Percentiles rank a stretch among this genome's conserved stretches.
These are phyloP conservation scores for Amniataba percoides DNA, from an alignment of 2,797 vertebrate genomes.

Conservation along the genomic window DNA sequence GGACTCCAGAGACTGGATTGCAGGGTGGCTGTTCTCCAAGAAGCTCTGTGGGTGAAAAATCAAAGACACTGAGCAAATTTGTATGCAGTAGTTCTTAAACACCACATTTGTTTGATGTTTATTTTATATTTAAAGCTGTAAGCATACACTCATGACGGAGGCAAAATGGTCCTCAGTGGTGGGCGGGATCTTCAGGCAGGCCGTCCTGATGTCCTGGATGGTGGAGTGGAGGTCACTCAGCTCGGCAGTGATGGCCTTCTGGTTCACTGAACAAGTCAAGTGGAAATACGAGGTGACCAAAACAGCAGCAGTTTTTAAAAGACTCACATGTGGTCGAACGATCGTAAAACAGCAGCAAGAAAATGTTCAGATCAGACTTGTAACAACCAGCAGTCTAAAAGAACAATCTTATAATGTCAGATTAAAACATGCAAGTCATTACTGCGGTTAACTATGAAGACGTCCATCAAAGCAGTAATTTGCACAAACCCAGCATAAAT, in stretches of 20 bases:
- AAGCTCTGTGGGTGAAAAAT: conserved; percentile 86
- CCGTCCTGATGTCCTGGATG: conserved; percentile 92
- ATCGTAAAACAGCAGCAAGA: neutral
- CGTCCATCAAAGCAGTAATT: neutral
- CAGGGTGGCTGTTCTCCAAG: conserved; percentile 94
- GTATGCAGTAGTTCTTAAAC: neutral
- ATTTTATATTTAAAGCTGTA: neutral
- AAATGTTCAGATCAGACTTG: conserved; percentile 11
- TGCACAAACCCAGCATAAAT: conserved; percentile 11
- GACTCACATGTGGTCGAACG: neutral
- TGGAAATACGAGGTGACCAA: neutral
- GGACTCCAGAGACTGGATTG: conserved; percentile 91
- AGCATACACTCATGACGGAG: conserved; percentile 93
- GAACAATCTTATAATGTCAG: neutral
- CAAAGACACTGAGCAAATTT: neutral
- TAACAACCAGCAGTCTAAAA: neutral
- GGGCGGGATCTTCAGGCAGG: conserved; percentile 91
- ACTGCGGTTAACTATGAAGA: neutral
- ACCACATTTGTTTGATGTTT: neutral
- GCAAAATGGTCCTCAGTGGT: conserved; percentile 93
- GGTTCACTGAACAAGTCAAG: conserved; percentile 88
- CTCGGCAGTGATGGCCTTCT: conserved; percentile 91
- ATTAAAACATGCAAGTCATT: neutral
- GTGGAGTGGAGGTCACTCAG: conserved; percentile 93
- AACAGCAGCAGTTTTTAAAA: neutral